phyloP scores from a whole-genome alignment of 2,113 vertebrate genomes.

The Pterocles orientalis region DNA sequence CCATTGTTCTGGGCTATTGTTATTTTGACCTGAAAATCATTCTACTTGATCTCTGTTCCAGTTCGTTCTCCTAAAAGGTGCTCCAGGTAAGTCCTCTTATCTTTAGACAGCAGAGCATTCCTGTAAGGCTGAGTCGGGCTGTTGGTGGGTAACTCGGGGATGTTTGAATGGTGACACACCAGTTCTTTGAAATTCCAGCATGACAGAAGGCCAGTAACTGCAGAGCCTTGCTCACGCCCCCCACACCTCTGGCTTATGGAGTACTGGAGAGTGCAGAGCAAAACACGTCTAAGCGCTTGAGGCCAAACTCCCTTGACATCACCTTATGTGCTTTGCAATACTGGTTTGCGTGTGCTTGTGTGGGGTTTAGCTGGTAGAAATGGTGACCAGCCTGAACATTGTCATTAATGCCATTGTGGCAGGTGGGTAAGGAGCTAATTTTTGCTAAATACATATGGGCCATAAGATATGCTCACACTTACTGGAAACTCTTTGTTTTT shows the following conservation, averaged over 20 bases:
- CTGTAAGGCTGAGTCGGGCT: background rate
- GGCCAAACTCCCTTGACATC: background rate
- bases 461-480: slow-evolving; percentile 13
- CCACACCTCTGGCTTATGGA: rapidly evolving
- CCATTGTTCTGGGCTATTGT: background rate
- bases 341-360: background rate
- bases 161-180: background rate
- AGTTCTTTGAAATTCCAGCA: background rate
- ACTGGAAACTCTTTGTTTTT: slow-evolving; percentile 54
- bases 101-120: background rate
- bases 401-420: background rate
- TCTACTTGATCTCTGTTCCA: background rate
- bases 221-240: background rate
- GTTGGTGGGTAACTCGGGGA: rapidly evolving
- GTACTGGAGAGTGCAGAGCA: background rate
- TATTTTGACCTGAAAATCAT: background rate
- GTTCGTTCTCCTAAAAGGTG: background rate
- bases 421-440: background rate
- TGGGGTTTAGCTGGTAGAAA: background rate
- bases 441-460: background rate
- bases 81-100: background rate
- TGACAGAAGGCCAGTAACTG: background rate
- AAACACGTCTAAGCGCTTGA: background rate
- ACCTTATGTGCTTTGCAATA: rapidly evolving
- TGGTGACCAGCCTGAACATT: background rate